A percentile compares a stretch with the other conserved stretches of the same genome.
These are phyloP conservation scores for Chauna torquata DNA, from an alignment of 2,113 vertebrate genomes.

Conservation along the genomic window DNA sequence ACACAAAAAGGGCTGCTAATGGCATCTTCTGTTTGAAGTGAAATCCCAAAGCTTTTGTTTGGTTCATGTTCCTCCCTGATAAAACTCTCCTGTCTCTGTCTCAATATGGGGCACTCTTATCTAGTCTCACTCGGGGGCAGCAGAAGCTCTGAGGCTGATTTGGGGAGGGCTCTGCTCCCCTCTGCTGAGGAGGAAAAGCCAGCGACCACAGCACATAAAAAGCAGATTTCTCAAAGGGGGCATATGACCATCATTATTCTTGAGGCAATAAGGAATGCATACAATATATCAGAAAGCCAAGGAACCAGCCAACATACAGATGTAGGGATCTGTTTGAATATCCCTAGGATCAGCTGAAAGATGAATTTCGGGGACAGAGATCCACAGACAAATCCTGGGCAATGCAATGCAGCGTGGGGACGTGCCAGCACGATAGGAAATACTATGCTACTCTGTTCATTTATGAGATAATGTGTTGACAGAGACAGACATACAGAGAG, in stretches of 20 bases:
- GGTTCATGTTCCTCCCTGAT: slow-evolving; percentile 59
- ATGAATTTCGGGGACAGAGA: neutral
- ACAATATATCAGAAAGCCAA: neutral
- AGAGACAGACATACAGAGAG: neutral
- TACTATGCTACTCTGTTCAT: neutral
- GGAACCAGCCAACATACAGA: neutral
- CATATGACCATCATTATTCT: neutral
- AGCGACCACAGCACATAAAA: neutral
- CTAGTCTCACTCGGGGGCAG: slow-evolving; percentile 36
- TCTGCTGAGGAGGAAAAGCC: neutral
- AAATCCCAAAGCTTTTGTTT: slow-evolving; percentile 53
- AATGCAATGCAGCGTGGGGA: neutral
- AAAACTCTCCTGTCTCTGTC: slow-evolving; percentile 31
- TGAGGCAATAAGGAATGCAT: neutral
- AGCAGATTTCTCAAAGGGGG: neutral
- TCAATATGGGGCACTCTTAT: slow-evolving; percentile 55
- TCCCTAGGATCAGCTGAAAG: neutral
- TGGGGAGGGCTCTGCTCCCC: neutral
- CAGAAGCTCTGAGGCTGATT: slow-evolving; percentile 32
- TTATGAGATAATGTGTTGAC: neutral
- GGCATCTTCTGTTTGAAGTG: slow-evolving; percentile 58
- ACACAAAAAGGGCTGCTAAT: slow-evolving; percentile 47
- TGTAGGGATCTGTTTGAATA: neutral
- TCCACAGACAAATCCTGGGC: neutral
- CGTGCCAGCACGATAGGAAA: neutral